Evolutionary conservation across 2,888 invertebrate species (phyloP).

Genomic region (Willowsia nigromaculata): DNA sequence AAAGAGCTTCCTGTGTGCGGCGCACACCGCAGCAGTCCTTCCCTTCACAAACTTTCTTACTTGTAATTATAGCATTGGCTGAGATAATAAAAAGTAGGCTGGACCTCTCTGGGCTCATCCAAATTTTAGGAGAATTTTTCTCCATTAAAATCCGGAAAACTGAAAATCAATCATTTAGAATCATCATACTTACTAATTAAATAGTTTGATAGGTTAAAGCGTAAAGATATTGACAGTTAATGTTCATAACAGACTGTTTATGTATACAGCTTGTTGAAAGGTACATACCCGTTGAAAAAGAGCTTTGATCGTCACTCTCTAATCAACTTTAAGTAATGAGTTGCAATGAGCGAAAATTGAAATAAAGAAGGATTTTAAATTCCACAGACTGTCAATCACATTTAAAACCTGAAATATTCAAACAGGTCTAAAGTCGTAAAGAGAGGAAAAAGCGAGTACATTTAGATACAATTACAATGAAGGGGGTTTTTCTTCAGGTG

Average conservation of each 20-base stretch:
- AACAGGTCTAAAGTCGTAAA: neutral
- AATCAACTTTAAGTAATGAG: slow-evolving; percentile 29
- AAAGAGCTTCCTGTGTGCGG: too few species aligned
- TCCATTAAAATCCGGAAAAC: too few species aligned
- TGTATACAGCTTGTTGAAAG: neutral
- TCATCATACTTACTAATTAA: neutral
- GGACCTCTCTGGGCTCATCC: too few species aligned
- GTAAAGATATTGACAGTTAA: neutral
- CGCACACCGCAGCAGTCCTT: too few species aligned
- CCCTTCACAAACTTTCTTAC: too few species aligned
- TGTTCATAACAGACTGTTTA: neutral
- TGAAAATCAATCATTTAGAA: neutral
- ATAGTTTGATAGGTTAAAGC: neutral
- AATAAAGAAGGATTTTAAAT: neutral
- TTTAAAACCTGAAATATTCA: slow-evolving; percentile 30
- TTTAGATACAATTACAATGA: neutral
- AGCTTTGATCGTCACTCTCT: neutral
- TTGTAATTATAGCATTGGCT: too few species aligned
- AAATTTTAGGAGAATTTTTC: too few species aligned
- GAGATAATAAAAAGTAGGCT: too few species aligned
- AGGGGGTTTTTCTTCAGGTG: neutral
- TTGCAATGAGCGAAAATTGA: neutral
- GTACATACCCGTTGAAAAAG: neutral
- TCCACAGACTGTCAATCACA: slow-evolving; percentile 24
- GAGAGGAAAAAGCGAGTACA: neutral